A percentile compares a stretch with the other conserved stretches of the same genome.
Conservation (phyloP, 2,888 invertebrate genomes). For the Xestia xanthographa region DNA sequence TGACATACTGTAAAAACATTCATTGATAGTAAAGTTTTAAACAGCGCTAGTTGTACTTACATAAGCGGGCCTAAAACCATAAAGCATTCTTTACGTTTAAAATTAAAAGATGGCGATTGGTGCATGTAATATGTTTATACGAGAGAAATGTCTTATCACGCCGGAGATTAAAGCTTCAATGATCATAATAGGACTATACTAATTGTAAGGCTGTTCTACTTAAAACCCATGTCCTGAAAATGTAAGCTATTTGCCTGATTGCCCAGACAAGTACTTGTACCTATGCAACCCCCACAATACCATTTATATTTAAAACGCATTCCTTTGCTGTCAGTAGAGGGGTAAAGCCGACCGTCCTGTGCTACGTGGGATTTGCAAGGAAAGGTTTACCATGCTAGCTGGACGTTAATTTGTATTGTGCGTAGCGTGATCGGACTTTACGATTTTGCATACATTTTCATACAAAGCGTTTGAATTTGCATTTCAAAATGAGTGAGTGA, state of each 20-base stretch:
- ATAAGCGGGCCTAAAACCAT: not conserved
- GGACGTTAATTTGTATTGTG: too few species aligned
- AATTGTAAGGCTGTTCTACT: not conserved
- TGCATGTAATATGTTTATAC: not conserved
- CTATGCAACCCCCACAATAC: conserved; percentile 2
- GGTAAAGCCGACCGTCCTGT: not conserved
- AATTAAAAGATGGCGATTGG: not conserved
- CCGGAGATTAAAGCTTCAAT: not conserved
- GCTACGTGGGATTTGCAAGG: not conserved
- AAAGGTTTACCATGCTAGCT: too few species aligned
- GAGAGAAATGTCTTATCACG: not conserved
- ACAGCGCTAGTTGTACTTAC: not conserved
- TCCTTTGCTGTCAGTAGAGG: conserved; percentile 7
- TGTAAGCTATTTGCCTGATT: conserved; percentile 9
- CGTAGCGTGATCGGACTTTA: too few species aligned
- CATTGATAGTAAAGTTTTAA: not conserved
- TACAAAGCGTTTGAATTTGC: too few species aligned
- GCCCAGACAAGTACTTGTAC: not conserved
- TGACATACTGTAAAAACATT: not conserved
- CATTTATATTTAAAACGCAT: conserved; percentile 44
- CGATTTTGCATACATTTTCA: too few species aligned
- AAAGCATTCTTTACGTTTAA: not conserved
- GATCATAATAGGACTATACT: too few species aligned
- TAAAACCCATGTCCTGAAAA: not conserved
- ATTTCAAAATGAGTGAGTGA: too few species aligned